A percentile compares a stretch with the other conserved stretches of the same genome.
phyloP scores from a whole-genome alignment of 1,140 invertebrate species.

The Macrobrachium nipponense region DNA sequence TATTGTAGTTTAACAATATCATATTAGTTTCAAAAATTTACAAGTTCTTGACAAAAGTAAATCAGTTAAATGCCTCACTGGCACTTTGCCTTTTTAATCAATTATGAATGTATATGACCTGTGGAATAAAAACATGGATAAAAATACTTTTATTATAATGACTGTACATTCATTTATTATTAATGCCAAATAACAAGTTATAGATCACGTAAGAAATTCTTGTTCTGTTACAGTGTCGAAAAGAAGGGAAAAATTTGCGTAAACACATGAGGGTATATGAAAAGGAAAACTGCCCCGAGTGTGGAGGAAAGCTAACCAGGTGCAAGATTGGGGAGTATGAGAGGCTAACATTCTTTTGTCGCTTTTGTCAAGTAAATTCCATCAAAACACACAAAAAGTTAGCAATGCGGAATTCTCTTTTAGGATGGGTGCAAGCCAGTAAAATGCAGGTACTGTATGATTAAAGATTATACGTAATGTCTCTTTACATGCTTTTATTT shows the following conservation, averaged over 20 bases:
- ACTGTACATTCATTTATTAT: neutral
- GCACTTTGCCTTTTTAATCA: no score
- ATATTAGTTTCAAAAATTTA: no score
- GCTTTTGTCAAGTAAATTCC: conserved; percentile 66
- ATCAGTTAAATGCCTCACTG: no score
- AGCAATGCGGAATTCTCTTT: neutral
- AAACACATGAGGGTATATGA: conserved; percentile 66
- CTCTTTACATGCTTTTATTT: no score
- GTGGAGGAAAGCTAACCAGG: conserved; percentile 65
- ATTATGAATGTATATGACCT: no score
- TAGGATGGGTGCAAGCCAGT: conserved; percentile 16
- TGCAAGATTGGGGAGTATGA: conserved; percentile 66
- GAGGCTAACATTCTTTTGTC: conserved; percentile 67
- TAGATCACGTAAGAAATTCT: neutral
- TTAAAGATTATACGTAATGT: no score
- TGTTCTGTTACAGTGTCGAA: conserved; percentile 64
- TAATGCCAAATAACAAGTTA: neutral
- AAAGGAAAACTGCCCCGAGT: conserved; percentile 65
- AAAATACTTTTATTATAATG: no score
- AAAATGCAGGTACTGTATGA: no score
- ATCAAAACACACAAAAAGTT: conserved; percentile 64
- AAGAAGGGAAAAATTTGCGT: conserved; percentile 64
- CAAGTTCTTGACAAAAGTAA: no score
- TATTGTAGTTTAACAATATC: no score
- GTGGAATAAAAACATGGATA: no score